A percentile compares a stretch with the other conserved stretches of the same genome.
Evolutionary conservation across 2,113 vertebrate genomes (phyloP).

Genomic region (Myrmecophaga tridactyla): DNA sequence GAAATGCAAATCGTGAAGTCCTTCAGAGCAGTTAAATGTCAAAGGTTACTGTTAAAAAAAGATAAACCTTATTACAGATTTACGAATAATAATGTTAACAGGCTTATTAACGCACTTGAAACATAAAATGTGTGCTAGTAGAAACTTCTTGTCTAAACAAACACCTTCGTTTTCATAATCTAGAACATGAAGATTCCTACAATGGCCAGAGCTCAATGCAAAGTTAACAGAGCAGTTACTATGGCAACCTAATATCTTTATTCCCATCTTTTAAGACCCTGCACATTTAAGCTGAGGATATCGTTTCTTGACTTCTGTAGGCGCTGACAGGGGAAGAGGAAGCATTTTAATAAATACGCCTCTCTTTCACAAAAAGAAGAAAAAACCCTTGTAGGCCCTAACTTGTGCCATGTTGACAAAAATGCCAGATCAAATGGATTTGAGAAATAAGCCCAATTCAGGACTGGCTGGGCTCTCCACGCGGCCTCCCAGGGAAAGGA

Average conservation of each 20-base stretch:
- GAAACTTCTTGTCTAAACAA: neutral
- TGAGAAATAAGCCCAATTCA: constrained; percentile 40
- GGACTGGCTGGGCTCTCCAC: neutral
- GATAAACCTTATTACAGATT: neutral
- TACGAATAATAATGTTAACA: neutral
- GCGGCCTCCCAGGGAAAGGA: constrained; percentile 55
- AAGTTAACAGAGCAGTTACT: neutral
- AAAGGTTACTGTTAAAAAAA: constrained; percentile 26
- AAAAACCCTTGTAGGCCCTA: neutral
- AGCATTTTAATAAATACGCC: constrained; percentile 6
- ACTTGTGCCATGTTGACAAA: constrained; percentile 31
- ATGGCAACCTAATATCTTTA: constrained; percentile 12
- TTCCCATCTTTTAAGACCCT: neutral
- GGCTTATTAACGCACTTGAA: constrained; percentile 32
- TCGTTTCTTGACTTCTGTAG: neutral
- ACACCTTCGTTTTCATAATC: neutral
- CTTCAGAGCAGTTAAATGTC: constrained; percentile 11
- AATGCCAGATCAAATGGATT: constrained; percentile 43
- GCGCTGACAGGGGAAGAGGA: neutral
- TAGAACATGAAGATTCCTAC: neutral
- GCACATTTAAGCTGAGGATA: neutral
- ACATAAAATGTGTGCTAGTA: constrained; percentile 35
- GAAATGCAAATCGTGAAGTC: constrained; percentile 32
- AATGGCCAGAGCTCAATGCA: neutral
- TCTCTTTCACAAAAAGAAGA: neutral